Evolutionary conservation across 2,888 invertebrate genomes (phyloP), one percentile per base, ranked within the genome.

Genomic region (Parapristionchus giblindavisi): DNA sequence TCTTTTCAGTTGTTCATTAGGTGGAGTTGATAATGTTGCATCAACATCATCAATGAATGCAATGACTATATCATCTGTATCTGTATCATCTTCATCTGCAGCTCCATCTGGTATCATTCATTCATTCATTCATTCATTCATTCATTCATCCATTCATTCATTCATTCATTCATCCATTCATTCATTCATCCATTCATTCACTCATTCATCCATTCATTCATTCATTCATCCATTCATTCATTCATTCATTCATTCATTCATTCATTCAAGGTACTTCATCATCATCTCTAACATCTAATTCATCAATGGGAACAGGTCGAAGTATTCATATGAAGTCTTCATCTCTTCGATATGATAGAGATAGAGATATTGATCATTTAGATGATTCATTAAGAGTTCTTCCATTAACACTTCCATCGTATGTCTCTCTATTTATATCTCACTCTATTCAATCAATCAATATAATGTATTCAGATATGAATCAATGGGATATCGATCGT

Each of bases 401-500:
- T 14, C 70, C 70, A n/a, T n/a, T n/a, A n/a, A n/a, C n/a, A n/a
- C n/a, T n/a, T 40, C 70, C 70, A 24, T 56, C 70, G 70, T 71
- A 17, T 6, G 70, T 71, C 2, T 24, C 17, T 40, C 27, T 38
- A 3, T 54, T 60, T 54, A 14, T 54, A n/a, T 5, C 6, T 24
- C 24, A 27, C 6, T 8, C n/a, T 6, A 54, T 54, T 6, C 43
- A 17, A 17, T 43, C 8, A 17, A 8, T 43, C 43, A 43, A 17
- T 8, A n/a, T 54, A 6, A 54, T 27, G 14, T 8, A 29, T 73
- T 65, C 61, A 78, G 77, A 54, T 78, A 77, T 72, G 85, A 86
- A 61, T 85, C 87, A 76, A 80, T 87, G 34, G 87, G 87, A n/a
- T 87, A 87, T 71, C 77, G 82, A 34, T 84, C 85, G 38, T 80